These are phyloP conservation scores for Drosophila nigritarsus DNA, from an alignment of 2,888 invertebrate species.

Conservation along the genomic window DNA sequence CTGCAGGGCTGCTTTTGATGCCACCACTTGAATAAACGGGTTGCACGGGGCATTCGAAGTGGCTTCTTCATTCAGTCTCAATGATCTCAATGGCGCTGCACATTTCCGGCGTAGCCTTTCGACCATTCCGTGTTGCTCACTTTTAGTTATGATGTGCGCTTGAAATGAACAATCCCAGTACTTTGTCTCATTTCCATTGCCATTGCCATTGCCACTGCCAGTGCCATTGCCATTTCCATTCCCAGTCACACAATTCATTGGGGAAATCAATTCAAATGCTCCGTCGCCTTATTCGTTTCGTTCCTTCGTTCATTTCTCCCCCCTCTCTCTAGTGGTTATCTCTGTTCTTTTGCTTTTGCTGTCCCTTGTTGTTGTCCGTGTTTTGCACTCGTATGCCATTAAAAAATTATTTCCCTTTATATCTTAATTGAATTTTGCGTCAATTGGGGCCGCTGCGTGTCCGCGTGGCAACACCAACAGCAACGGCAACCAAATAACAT, in stretches of 20 bases:
- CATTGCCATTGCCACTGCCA: background rate
- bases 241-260: slow-evolving; percentile 52
- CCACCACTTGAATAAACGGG: background rate
- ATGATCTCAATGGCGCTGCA: slow-evolving; percentile 37
- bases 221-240: background rate
- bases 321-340: background rate
- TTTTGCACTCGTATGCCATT: slow-evolving; percentile 54
- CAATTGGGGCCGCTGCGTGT: slow-evolving; percentile 66
- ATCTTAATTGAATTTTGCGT: slow-evolving; percentile 75
- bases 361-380: slow-evolving; percentile 1
- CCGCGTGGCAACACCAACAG: slow-evolving; percentile 33
- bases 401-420: slow-evolving; percentile 78
- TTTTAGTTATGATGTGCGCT: slow-evolving; percentile 56
- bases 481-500: slow-evolving; percentile 16
- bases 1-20: slow-evolving; percentile 20
- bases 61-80: slow-evolving; percentile 39
- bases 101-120: slow-evolving; percentile 68
- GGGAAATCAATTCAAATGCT: slow-evolving; percentile 75
- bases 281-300: background rate
- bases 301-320: background rate
- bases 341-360: background rate
- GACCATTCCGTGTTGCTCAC: slow-evolving; percentile 48
- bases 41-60: slow-evolving; percentile 39
- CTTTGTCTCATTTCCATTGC: background rate
- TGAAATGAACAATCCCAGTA: slow-evolving; percentile 29